Evolutionary conservation across 2,888 invertebrate genomes (phyloP), one percentile per base, ranked within the genome.

Genomic region (Lumbricus terrestris): DNA sequence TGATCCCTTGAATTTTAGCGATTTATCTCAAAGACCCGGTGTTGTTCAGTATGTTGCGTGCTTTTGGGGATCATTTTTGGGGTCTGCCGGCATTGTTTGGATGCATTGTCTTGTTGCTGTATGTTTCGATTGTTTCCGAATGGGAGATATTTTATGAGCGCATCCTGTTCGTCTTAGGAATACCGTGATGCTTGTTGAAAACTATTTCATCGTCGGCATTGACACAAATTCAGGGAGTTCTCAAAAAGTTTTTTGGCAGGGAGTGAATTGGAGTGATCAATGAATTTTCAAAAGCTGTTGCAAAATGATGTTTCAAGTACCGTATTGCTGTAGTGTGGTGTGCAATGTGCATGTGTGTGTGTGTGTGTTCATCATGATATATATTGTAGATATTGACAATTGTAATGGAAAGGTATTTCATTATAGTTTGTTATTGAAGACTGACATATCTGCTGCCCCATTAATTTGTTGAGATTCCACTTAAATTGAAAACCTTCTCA

Each of bases 401-500:
- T 69, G 69, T n/a, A 69, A 69, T 29, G 69, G 69, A 69, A 69
- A 69, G 29, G 13, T 69, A 69, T 69, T 69, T 69, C 69, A 69
- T 69, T 69, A n/a, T 29, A 69, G 69, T n/a, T 47, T 47, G 69
- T 69, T 29, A 1, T 29, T 69, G 11, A n/a, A n/a, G 69, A 69
- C 69, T n/a, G 69, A 69, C 69, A 69, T 69, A 69, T 69, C 69
- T 69, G 69, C 69, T 69, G 69, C 29, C 69, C 69, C 69, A 69
- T 69, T 69, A n/a, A 69, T 69, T 69, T 69, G 69, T 69, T 69
- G 29, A 69, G 69, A 69, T 69, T 69, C 69, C 69, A 69, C 69
- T 69, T 69, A 69, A 69, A n/a, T 69, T 69, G 69, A 69, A 69
- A n/a, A 69, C 69, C 69, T 69, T 69, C 69, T 69, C 69, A 69